Evolutionary conservation across 2,888 invertebrate species (phyloP), one percentile per base, ranked within the genome.

Genomic region (Abrostola tripartita): DNA sequence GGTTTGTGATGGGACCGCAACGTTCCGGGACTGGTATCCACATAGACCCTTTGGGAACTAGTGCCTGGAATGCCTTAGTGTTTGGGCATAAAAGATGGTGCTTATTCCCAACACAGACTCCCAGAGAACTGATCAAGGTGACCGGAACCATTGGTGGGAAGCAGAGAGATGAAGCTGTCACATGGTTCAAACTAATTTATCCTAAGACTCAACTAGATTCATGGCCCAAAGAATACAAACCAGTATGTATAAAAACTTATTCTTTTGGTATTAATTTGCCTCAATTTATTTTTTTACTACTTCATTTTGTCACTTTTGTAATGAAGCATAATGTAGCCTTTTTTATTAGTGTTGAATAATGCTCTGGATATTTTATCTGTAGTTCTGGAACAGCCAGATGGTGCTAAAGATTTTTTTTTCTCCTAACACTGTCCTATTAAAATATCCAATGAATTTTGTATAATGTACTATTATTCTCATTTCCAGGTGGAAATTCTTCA

Each of bases 1-100:
- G 99, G 99, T 99, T 99, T 95, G 99, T 99, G 6, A 99, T 99
- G 98, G 99, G 99, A 35, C 99, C 99, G 0, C 96, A 97, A 51
- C 95, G 99, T 65, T 99, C 99, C 14, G 99, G 99, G 6, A 99
- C 99, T 38, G 99, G 99, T 6, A 99, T 99, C 81, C 99, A 99
- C 87, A 99, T 99, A 85, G 99, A 99, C 93, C 99, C 99, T 0
- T 93, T 99, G 58, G 99, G 99, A 41, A 99, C 99, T 6, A 99
- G 99, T 96, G 99, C 99, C 24, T 99, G 99, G 99, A 99, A 99
- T 93, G 97, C 99, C 47, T 95, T 99, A 47, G 97, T 99, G 49
- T 96, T 96, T 81, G 99, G 99, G 40, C 98, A 99, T 88, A 99
- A 99, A 94, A 95, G 99, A 84, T 99, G 99, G 99, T 99, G 99